Base-by-base conservation (phyloP, 2,888 invertebrate species). In the Drosophila mimica region DNA sequence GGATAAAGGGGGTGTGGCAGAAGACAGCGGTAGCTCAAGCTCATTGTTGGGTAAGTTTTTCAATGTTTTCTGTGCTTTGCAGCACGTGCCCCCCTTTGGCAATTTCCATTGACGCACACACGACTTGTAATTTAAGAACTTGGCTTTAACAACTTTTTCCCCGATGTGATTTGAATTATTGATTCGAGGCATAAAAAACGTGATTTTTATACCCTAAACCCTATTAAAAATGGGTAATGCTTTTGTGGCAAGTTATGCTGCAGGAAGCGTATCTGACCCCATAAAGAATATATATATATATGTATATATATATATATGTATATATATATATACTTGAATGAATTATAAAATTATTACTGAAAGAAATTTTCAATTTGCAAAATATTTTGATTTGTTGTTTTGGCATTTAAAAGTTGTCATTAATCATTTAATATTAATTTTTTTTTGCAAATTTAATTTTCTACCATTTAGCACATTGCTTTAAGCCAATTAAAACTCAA, bases 41-140 rank as follows among this genome's bases (percentile, higher is more conserved):
- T 64, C 64, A 52, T 80, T 78, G 76, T 67, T 67, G 76, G 71
- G 62, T 69, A 66, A 64, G 71, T 78, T 79, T 75, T 63, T 56
- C 40, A 58, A 15, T 61, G 61, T 74, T 56, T 58, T 68, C 68
- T 67, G 33, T 48, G 66, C 66, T 58, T 52, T 61, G n/a, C 64
- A 53, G 62, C 79, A 70, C 76, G 75, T 75, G 68, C 13, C 7
- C 7, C 8, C 20, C 48, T 40, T 48, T 6, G 20, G 48, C 43
- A 58, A 59, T 25, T 25, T 54, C 48, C 59, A 66, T 54, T 61
- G 53, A 53, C 59, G 59, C 28, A 57, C 33, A 43, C 40, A 25
- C n/a, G 15, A 25, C n/a, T 60, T 49, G 46, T 52, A 57, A 51
- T 73, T 65, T 52, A 34, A 66, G 40, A 69, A 70, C 54, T 62